Evolutionary conservation across 35 echinoderm and acorn worm genomes (phyloP).

Genomic region (Strongylocentrotus purpuratus): DNA sequence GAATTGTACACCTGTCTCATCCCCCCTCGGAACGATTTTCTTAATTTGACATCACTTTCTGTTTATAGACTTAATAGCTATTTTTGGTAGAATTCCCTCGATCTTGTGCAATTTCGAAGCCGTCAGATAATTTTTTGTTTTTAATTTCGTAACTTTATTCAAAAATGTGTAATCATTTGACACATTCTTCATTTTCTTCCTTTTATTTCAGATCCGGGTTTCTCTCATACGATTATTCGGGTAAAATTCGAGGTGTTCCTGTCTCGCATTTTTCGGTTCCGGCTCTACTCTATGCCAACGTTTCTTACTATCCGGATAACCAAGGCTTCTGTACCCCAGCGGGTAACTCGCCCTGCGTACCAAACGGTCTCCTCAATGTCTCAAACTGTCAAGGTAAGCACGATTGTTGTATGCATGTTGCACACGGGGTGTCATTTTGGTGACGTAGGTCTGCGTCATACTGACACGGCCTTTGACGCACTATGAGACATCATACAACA

Average conservation of each 20-base stretch:
- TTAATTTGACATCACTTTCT: no score
- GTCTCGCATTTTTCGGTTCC: constrained; percentile 59
- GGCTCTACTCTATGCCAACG: constrained; percentile 69
- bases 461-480: no score
- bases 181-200: background rate
- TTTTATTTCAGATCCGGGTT: constrained; percentile 47
- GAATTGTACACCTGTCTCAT: no score
- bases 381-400: constrained; percentile 73
- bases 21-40: no score
- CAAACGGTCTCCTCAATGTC: constrained; percentile 78
- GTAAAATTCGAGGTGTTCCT: constrained; percentile 50
- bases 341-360: constrained; percentile 57
- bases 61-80: no score
- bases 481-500: no score
- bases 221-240: constrained; percentile 50
- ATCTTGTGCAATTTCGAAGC: background rate
- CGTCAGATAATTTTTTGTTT: background rate
- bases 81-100: background rate
- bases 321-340: constrained; percentile 83
- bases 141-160: background rate
- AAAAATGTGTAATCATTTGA: background rate
- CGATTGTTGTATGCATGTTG: no score
- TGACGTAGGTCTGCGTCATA: no score
- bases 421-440: no score
- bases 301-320: constrained; percentile 78